Base-by-base conservation (phyloP, 2,113 vertebrate species). In the Nycticryphes semicollaris region DNA sequence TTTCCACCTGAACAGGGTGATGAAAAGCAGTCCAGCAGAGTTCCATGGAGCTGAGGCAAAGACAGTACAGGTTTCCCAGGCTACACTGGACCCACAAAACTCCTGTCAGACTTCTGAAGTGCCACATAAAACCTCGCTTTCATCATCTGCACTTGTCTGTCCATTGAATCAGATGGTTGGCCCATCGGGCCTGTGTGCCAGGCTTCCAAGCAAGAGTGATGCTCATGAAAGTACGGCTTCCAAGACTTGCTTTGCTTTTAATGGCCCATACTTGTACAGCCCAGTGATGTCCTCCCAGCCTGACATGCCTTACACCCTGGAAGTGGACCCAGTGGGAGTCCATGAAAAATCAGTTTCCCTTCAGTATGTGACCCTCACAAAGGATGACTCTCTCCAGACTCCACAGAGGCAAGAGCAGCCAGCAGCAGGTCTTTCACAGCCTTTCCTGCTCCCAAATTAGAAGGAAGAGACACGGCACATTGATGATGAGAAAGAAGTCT, bases 231-330 rank as follows among this genome's bases (percentile, higher is more conserved):
- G 7, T 33, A 31, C 6, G 60, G 30, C 12, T 35, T 84, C 73
- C 35, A 62, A 57, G 39, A 41, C 50, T 12, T 78, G 84, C 60
- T 98, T 97, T 15, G 96, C 97, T 96, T 98, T 97, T 92, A 97
- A 97, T 3, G 98, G 98, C 6, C 97, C 98, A 8, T 98, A 98
- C 87, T 79, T 98, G 84, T 94, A 91, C 48, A 43, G 75, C 2
- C 81, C 94, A 47, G 24, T 25, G 27, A 73, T 77, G 68, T 30
- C 16, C 54, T 97, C 96, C n/a, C 81, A 97, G 57, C 86, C 96
- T 39, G 85, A 95, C 2, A 2, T 91, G 28, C 10, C 3, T 53
- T 77, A 69, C 62, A 60, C n/a, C 21, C n/a, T 17, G 27, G 53
- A 3, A 7, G 4, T 6, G 39, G 54, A 74, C 3, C 31, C 59